These are phyloP conservation scores for Musca domestica DNA, from an alignment of 1,140 invertebrate species.

Conservation along the genomic window DNA sequence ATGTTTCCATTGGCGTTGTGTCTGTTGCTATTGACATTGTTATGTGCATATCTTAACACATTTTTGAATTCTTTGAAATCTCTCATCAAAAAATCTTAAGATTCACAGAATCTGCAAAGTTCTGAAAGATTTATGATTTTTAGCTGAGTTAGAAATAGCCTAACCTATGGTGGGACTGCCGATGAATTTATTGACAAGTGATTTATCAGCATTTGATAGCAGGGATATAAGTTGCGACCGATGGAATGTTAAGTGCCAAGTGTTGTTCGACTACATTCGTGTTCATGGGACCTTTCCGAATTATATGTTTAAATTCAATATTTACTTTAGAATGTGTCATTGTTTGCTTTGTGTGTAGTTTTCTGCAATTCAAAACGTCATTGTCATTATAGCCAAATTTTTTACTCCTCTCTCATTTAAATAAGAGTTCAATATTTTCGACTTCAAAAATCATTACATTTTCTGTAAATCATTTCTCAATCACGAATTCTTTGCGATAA, in stretches of 20 bases:
- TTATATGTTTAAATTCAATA: too few species aligned
- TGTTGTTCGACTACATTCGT: too few species aligned
- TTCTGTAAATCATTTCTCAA: constrained; percentile 13
- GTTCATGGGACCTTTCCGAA: too few species aligned
- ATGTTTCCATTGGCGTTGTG: constrained; percentile 27
- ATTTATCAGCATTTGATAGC: constrained; percentile 8
- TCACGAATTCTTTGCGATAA: constrained; percentile 8
- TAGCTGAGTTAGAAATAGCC: background rate
- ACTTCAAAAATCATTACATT: constrained; percentile 2
- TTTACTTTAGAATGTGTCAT: too few species aligned
- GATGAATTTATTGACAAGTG: background rate
- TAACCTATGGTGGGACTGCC: background rate
- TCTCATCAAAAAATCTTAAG: background rate
- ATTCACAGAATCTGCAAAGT: constrained; percentile 25
- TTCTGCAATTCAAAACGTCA: too few species aligned
- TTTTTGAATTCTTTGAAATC: constrained; percentile 41
- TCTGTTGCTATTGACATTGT: constrained; percentile 32
- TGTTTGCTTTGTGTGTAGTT: too few species aligned
- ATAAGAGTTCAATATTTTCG: too few species aligned
- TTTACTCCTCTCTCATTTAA: too few species aligned
- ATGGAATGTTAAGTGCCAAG: too few species aligned
- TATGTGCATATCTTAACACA: constrained; percentile 48
- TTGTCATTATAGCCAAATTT: too few species aligned
- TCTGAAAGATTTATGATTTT: background rate
- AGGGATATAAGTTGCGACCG: too few species aligned